phyloP scores from a whole-genome alignment of 1,140 invertebrate species.

The Drosophila seguyi region DNA sequence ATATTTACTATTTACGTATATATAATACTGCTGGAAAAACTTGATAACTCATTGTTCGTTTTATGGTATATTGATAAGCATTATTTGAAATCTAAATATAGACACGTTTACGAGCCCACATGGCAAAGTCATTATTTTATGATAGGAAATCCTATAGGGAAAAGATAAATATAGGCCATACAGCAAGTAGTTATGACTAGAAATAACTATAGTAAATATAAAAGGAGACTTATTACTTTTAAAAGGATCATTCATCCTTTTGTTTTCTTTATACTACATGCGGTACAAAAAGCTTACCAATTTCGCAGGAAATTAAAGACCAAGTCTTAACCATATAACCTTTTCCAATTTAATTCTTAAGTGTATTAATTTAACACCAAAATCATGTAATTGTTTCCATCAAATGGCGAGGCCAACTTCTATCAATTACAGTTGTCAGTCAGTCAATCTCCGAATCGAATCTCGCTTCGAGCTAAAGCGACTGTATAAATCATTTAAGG shows the following conservation, averaged over 20 bases:
- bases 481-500: slow-evolving; percentile 25
- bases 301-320: rapidly evolving
- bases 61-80: slow-evolving; percentile 5
- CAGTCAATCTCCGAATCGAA: slow-evolving; percentile 14
- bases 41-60: not conserved
- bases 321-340: too few species aligned
- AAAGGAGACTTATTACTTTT: not conserved
- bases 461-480: slow-evolving; percentile 1
- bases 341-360: not conserved
- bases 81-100: not conserved
- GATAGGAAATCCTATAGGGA: not conserved
- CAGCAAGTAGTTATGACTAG: not conserved
- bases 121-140: too few species aligned
- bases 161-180: not conserved
- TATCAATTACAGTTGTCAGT: slow-evolving; percentile 1
- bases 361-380: slow-evolving; percentile 2
- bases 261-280: not conserved
- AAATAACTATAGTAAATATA: not conserved
- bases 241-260: not conserved
- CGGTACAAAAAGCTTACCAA: not conserved
- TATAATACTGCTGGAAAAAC: not conserved
- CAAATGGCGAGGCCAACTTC: slow-evolving; percentile 4
- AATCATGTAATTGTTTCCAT: slow-evolving; percentile 3
- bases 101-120: not conserved
- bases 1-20: not conserved